These are phyloP conservation scores for Orius insidiosus DNA, from an alignment of 1,140 invertebrate species.

Conservation along the genomic window DNA sequence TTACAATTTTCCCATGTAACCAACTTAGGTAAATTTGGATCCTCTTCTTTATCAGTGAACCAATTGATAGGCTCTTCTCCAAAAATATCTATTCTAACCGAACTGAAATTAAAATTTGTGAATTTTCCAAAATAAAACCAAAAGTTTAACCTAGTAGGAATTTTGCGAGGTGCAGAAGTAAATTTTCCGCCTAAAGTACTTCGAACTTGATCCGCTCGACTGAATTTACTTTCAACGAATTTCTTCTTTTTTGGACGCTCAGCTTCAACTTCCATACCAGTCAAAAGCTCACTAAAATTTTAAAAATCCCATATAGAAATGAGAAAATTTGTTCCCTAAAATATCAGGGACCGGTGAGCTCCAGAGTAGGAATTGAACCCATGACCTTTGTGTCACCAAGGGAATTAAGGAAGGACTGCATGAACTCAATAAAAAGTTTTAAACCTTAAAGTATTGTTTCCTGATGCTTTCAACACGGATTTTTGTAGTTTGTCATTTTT, in stretches of 20 bases:
- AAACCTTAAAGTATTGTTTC: conserved; percentile 2
- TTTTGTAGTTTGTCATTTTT: conserved; percentile 10
- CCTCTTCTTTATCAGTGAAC: conserved; percentile 20
- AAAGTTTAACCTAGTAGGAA: background rate
- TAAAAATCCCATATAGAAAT: too few relatives aligned
- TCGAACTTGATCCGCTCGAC: conserved; percentile 20
- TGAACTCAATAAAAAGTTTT: background rate
- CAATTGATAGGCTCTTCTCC: conserved; percentile 18
- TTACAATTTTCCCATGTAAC: conserved; percentile 49
- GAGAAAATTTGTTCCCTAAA: too few relatives aligned
- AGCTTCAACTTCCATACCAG: conserved; percentile 54
- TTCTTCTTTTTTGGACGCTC: background rate
- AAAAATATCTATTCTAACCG: conserved; percentile 7
- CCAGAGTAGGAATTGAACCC: too few relatives aligned
- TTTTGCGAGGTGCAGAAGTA: background rate
- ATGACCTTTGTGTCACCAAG: too few relatives aligned
- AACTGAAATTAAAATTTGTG: too few relatives aligned
- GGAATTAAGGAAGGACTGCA: too few relatives aligned
- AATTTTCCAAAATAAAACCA: conserved; percentile 13
- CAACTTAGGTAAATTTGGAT: conserved; percentile 29
- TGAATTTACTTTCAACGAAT: conserved; percentile 15
- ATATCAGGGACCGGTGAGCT: too few relatives aligned
- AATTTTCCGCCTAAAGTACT: background rate
- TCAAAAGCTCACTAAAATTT: conserved; percentile 42
- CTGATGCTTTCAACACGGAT: conserved; percentile 10